Conservation (phyloP, 2,113 vertebrate genomes). For the Equus przewalskii region DNA sequence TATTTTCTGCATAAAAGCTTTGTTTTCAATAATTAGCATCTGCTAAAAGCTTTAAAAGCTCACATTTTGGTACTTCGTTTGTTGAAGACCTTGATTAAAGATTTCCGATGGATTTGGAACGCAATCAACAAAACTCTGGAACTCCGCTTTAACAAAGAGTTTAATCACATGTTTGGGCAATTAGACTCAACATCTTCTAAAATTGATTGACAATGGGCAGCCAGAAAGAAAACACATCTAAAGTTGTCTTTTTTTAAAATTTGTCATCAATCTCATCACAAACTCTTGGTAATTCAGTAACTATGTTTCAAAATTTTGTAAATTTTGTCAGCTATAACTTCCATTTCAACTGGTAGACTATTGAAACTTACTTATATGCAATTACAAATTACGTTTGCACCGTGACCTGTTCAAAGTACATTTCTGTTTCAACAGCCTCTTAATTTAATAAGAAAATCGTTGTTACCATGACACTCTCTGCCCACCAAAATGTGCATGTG, state of each 20-base stretch:
- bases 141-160: background rate
- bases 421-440: background rate
- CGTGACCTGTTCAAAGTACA: background rate
- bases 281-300: background rate
- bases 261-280: background rate
- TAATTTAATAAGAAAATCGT: background rate
- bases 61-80: fast-evolving
- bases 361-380: background rate
- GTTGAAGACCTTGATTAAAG: background rate
- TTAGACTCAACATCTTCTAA: background rate
- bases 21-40: background rate
- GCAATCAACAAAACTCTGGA: background rate
- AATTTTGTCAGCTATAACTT: background rate
- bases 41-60: background rate
- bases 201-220: background rate
- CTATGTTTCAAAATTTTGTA: background rate
- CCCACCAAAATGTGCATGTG: background rate
- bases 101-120: background rate
- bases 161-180: background rate
- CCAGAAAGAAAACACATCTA: background rate
- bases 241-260: background rate
- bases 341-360: background rate
- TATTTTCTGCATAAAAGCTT: background rate
- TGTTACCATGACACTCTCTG: no score
- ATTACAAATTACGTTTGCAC: background rate